A percentile compares a stretch with the other conserved stretches of the same genome.
These are phyloP conservation scores for Caenorhabditis tropicalis DNA, from an alignment of 1,140 invertebrate genomes.

Conservation along the genomic window DNA sequence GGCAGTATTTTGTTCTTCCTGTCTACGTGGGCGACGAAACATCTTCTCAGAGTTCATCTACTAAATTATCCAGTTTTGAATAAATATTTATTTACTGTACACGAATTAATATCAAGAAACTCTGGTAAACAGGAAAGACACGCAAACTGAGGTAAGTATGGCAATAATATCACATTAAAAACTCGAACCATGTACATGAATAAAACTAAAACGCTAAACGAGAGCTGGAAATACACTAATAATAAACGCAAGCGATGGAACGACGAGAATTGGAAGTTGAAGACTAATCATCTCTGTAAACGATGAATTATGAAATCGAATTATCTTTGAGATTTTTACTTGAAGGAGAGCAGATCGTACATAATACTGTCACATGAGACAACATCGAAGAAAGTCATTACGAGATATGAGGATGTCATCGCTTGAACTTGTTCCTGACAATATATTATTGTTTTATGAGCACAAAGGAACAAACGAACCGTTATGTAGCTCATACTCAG, in stretches of 20 bases:
- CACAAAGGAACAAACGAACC: not conserved
- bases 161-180: not conserved
- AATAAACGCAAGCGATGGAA: not conserved
- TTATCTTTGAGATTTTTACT: not conserved
- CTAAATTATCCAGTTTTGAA: not conserved
- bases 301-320: no score
- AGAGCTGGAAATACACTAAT: not conserved
- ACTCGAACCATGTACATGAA: not conserved
- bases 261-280: not conserved
- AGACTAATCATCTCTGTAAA: not conserved
- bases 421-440: constrained; percentile 51
- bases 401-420: constrained; percentile 34
- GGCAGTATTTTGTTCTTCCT: constrained; percentile 38
- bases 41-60: not conserved
- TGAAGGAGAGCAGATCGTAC: constrained; percentile 23
- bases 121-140: not conserved
- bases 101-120: no score
- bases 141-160: not conserved
- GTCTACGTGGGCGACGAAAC: not conserved
- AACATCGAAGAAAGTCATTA: constrained; percentile 53
- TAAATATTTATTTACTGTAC: not conserved
- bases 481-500: constrained; percentile 37
- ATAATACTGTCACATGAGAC: constrained; percentile 33
- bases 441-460: not conserved
- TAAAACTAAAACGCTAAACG: not conserved